These are phyloP conservation scores for Alectoris magna DNA, from an alignment of 2,797 vertebrate genomes.

Conservation along the genomic window DNA sequence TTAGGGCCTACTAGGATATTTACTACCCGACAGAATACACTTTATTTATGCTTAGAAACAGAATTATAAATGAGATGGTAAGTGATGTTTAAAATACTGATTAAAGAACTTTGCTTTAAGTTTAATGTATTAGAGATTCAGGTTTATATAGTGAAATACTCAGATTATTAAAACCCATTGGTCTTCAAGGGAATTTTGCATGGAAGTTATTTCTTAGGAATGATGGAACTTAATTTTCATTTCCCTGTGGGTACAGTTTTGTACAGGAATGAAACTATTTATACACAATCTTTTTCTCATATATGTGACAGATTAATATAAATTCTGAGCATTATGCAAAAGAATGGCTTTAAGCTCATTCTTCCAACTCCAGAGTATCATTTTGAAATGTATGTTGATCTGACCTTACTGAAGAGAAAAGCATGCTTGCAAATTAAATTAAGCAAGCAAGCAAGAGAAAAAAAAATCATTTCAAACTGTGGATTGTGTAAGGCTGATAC, in stretches of 20 bases:
- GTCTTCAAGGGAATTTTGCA: not conserved
- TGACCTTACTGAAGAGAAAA: not conserved
- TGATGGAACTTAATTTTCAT: not conserved
- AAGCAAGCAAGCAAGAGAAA: not conserved
- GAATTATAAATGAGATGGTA: not conserved
- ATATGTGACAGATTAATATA: not conserved
- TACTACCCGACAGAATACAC: not conserved
- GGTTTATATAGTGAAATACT: not conserved
- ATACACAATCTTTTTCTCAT: not conserved
- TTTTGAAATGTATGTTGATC: not conserved
- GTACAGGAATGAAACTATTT: not conserved
- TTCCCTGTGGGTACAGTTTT: not conserved
- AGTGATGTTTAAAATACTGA: not conserved
- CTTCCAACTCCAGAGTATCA: not conserved
- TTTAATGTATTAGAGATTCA: not conserved
- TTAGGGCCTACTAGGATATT: not conserved
- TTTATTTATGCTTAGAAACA: not conserved
- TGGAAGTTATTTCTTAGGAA: not conserved
- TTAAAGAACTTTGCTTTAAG: not conserved
- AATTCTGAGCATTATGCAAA: not conserved
- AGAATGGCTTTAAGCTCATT: not conserved
- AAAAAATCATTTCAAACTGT: not conserved
- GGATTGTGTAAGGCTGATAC: not conserved
- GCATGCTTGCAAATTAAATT: not conserved
- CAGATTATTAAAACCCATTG: not conserved